These are phyloP conservation scores for Podargus strigoides DNA, from an alignment of 2,797 vertebrate species.

Conservation along the genomic window DNA sequence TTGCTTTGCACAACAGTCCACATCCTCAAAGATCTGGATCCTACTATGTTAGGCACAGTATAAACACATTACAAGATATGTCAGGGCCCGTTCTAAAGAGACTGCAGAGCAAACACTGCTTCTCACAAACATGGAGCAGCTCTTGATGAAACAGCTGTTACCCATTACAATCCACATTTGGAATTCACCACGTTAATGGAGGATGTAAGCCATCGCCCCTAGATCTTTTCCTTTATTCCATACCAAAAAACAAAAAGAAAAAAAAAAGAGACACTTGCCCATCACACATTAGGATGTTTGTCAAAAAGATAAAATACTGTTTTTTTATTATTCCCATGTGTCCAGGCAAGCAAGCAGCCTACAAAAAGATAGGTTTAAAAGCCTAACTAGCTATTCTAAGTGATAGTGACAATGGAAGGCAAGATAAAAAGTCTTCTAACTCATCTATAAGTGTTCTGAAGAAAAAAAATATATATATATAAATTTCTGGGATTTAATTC, in stretches of 20 bases:
- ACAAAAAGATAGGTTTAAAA: not conserved
- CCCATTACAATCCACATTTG: not conserved
- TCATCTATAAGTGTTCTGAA: conserved; percentile 22
- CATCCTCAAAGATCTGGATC: not conserved
- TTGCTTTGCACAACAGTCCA: not conserved
- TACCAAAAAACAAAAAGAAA: no score
- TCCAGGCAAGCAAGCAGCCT: not conserved
- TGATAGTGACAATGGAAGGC: conserved; percentile 43
- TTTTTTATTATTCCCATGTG: not conserved
- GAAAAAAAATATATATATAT: conserved; percentile 2
- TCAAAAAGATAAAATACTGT: conserved; percentile 51
- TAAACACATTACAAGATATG: conserved; percentile 13
- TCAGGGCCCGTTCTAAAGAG: conserved; percentile 14
- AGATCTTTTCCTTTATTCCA: not conserved
- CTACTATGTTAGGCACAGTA: not conserved
- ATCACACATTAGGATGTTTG: not conserved
- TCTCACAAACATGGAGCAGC: not conserved
- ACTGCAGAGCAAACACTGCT: conserved; percentile 12
- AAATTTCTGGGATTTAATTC: conserved; percentile 17
- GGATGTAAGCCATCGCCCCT: not conserved
- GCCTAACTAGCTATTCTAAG: not conserved
- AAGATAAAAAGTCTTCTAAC: no score
- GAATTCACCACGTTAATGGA: not conserved
- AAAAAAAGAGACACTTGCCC: not conserved
- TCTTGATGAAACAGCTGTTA: conserved; percentile 27